Percentiles rank a stretch among this genome's conserved stretches.
Evolutionary conservation across 2,888 invertebrate species (phyloP).

Genomic region (Limnephilus lunatus): DNA sequence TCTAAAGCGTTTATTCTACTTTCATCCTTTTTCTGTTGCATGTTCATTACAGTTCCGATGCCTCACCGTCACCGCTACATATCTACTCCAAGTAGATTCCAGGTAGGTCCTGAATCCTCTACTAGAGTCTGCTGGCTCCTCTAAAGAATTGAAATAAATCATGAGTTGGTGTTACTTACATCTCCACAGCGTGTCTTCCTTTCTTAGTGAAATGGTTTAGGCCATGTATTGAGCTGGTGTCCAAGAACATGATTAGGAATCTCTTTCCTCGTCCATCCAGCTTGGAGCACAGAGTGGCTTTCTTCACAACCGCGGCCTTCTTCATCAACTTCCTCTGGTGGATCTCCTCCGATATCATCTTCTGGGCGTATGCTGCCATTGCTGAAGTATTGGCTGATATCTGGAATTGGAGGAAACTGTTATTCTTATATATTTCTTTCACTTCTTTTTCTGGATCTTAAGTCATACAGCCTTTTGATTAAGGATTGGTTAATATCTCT

Average conservation of each 20-base stretch:
- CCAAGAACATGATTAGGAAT: conserved; percentile 73
- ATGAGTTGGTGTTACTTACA: conserved; percentile 70
- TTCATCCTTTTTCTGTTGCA: no score
- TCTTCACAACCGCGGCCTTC: neutral
- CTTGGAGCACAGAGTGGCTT: conserved; percentile 54
- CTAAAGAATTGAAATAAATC: neutral
- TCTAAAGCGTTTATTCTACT: no score
- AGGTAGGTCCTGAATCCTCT: no score
- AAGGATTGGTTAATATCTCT: no score
- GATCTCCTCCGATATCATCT: conserved; percentile 41
- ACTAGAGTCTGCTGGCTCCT: no score
- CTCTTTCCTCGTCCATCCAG: conserved; percentile 58
- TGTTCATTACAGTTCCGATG: no score
- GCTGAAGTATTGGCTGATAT: neutral
- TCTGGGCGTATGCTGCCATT: conserved; percentile 50
- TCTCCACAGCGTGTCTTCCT: conserved; percentile 74
- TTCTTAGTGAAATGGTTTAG: conserved; percentile 75
- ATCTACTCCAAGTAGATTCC: no score
- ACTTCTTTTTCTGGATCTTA: no score
- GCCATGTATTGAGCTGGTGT: conserved; percentile 78
- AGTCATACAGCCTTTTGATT: no score
- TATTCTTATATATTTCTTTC: no score
- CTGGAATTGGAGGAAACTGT: neutral
- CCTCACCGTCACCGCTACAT: no score
- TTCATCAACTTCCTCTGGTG: neutral